These are phyloP conservation scores for Poecile montanus DNA, from an alignment of 2,797 vertebrate species.

Conservation along the genomic window DNA sequence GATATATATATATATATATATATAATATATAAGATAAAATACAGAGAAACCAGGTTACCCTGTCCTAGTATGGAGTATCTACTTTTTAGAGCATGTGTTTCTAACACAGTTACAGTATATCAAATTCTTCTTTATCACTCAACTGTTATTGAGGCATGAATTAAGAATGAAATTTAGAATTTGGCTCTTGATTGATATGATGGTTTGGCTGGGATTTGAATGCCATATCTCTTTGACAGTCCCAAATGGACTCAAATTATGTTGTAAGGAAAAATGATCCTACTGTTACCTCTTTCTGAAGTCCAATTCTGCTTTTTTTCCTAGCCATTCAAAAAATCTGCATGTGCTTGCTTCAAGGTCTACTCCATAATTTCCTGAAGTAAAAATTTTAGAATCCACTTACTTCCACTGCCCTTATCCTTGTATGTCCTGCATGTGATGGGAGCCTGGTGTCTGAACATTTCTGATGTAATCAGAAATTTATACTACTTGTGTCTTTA, in stretches of 20 bases:
- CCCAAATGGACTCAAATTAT: not conserved
- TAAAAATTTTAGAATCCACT: not conserved
- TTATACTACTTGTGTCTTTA: not conserved
- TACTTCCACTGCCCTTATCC: not conserved
- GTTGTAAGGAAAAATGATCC: not conserved
- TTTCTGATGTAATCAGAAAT: not conserved
- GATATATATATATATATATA: too few species aligned
- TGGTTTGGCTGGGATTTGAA: not conserved
- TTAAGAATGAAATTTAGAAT: not conserved
- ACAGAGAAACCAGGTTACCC: not conserved
- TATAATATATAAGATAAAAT: not conserved
- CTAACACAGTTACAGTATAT: not conserved
- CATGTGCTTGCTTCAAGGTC: not conserved
- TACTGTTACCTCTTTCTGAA: not conserved
- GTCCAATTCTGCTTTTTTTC: not conserved
- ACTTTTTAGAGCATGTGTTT: not conserved
- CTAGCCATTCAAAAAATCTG: not conserved
- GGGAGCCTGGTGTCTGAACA: not conserved
- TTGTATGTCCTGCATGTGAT: not conserved
- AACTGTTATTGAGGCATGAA: not conserved
- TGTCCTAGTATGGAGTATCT: not conserved
- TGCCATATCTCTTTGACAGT: not conserved
- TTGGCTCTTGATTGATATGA: not conserved
- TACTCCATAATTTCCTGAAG: not conserved
- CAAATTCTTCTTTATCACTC: not conserved